Percentiles rank a stretch among this genome's conserved stretches.
These are phyloP conservation scores for Cantharis nigra DNA, from an alignment of 2,888 invertebrate genomes.

Conservation along the genomic window DNA sequence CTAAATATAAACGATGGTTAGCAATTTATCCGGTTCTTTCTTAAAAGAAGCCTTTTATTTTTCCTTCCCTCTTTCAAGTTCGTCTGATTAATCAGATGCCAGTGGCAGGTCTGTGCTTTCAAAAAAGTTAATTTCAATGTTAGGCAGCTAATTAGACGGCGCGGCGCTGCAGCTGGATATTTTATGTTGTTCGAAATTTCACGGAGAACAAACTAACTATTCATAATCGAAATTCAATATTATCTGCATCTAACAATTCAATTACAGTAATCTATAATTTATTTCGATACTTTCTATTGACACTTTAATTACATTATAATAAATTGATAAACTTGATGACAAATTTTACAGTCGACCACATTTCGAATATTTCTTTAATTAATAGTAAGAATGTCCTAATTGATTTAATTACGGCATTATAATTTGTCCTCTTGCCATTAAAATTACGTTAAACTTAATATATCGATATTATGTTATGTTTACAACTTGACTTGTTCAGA, in stretches of 20 bases:
- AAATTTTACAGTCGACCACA: neutral
- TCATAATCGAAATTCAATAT: slow-evolving; percentile 11
- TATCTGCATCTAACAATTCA: neutral
- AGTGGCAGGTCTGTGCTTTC: slow-evolving; percentile 32
- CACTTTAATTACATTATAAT: neutral
- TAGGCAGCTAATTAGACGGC: slow-evolving; percentile 39
- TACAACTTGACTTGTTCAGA: neutral
- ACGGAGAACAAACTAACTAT: slow-evolving; percentile 18
- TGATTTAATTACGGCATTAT: neutral
- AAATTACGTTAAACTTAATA: neutral
- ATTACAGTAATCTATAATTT: neutral
- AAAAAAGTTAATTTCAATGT: slow-evolving; percentile 38
- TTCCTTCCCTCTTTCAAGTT: slow-evolving; percentile 28
- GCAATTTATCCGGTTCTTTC: slow-evolving; percentile 33
- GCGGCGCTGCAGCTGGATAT: slow-evolving; percentile 28
- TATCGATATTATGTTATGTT: neutral
- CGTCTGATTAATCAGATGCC: slow-evolving; percentile 36
- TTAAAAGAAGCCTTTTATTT: slow-evolving; percentile 32
- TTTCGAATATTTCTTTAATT: neutral
- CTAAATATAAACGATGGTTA: slow-evolving; percentile 31
- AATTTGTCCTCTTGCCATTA: neutral
- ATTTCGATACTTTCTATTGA: neutral
- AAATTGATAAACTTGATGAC: neutral
- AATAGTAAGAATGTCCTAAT: neutral
- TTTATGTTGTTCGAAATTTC: slow-evolving; percentile 29